Evolutionary conservation across 2,113 vertebrate species (phyloP).

Genomic region (Phaethornis superciliosus): DNA sequence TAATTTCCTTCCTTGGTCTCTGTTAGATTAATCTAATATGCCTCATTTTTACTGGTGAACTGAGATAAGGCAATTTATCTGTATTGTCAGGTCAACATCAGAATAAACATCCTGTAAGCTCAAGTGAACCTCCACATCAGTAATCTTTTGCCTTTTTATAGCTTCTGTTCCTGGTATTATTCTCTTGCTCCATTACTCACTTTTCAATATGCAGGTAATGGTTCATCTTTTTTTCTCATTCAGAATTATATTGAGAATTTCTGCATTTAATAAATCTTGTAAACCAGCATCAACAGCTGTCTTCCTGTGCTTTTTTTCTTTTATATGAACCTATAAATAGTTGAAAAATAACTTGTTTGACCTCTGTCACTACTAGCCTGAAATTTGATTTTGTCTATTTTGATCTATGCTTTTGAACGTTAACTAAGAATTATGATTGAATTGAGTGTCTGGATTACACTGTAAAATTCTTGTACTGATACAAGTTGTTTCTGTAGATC

Average conservation of each 20-base stretch:
- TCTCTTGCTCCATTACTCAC: background rate
- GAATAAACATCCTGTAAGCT: background rate
- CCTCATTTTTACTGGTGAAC: background rate
- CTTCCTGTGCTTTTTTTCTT: background rate
- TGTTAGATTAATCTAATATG: background rate
- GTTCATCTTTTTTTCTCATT: background rate
- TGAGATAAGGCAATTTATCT: background rate
- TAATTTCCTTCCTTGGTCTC: background rate
- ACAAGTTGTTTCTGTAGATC: background rate
- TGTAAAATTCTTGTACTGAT: background rate
- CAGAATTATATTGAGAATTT: background rate
- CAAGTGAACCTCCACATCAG: background rate
- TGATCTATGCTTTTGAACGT: background rate
- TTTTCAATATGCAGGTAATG: background rate
- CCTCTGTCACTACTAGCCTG: background rate
- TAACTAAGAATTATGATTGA: background rate
- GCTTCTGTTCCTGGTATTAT: background rate
- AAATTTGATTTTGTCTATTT: background rate
- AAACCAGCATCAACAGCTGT: background rate
- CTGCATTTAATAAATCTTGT: background rate
- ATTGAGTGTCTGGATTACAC: background rate
- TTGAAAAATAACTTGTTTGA: background rate
- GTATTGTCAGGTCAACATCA: background rate
- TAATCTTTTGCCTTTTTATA: background rate
- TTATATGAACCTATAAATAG: background rate